phyloP scores from a whole-genome alignment of 1,140 invertebrate genomes.

The Sweltsa coloradensis region DNA sequence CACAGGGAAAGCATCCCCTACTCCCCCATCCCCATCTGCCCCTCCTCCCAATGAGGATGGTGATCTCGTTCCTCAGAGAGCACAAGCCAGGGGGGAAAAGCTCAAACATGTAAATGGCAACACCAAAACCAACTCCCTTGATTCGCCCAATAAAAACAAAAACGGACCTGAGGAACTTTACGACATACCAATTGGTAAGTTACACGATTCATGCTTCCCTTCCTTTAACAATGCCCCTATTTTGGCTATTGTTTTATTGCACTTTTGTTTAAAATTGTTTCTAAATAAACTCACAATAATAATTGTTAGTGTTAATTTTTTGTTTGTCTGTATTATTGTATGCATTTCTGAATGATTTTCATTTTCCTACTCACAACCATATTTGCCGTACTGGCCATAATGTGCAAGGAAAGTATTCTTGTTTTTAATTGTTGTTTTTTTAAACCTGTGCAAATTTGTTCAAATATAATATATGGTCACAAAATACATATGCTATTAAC shows the following conservation, averaged over 20 bases:
- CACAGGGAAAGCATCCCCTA: not conserved
- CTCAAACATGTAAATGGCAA: constrained; percentile 26
- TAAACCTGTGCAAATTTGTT: no score
- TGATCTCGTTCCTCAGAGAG: not conserved
- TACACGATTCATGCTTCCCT: not conserved
- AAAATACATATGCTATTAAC: no score
- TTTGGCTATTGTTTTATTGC: not conserved
- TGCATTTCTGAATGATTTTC: no score
- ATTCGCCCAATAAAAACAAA: constrained; percentile 30
- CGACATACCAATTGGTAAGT: constrained; percentile 72
- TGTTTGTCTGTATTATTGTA: no score
- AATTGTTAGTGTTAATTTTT: no score
- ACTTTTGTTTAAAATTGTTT: not conserved
- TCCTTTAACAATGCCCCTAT: not conserved
- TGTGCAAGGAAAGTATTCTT: no score
- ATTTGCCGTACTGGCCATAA: no score
- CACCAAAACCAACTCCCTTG: constrained; percentile 18
- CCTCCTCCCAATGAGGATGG: not conserved
- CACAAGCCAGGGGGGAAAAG: no score
- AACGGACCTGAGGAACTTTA: constrained; percentile 63
- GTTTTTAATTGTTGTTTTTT: no score
- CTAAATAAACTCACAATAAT: not conserved
- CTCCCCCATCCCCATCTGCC: constrained; percentile 6
- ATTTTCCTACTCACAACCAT: no score
- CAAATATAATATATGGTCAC: no score